These are phyloP conservation scores for Silurus asotus DNA, from an alignment of 2,113 vertebrate species.

Conservation along the genomic window DNA sequence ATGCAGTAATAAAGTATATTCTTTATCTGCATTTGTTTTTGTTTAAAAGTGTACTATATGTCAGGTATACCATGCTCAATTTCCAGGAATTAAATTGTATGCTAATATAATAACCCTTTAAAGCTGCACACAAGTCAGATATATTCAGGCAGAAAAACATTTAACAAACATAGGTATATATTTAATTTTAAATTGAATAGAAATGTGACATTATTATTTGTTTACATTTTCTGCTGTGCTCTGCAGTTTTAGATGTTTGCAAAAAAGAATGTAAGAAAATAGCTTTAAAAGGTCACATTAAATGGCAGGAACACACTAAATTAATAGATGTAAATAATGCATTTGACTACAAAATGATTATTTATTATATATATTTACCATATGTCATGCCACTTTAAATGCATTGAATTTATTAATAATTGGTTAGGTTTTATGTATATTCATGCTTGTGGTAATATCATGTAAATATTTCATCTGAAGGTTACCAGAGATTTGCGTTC, in stretches of 20 bases:
- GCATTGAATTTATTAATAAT: neutral
- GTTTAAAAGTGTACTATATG: neutral
- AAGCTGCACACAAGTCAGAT: neutral
- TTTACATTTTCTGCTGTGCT: neutral
- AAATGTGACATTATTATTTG: neutral
- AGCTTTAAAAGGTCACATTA: neutral
- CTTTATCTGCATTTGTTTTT: neutral
- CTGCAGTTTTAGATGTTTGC: neutral
- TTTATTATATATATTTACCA: neutral
- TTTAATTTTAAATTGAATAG: neutral
- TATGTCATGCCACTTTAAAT: neutral
- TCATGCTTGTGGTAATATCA: neutral
- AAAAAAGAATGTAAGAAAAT: neutral
- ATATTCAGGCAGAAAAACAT: neutral
- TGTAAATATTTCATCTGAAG: neutral
- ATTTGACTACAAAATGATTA: neutral
- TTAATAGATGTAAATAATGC: neutral
- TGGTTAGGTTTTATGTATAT: neutral
- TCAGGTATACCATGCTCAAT: too few species aligned
- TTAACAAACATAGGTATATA: too few species aligned
- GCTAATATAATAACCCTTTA: neutral
- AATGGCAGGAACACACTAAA: neutral
- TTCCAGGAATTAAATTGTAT: neutral
- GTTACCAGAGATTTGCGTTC: neutral
- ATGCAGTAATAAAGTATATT: too few species aligned